A percentile compares a stretch with the other conserved stretches of the same genome.
Evolutionary conservation across 2,113 vertebrate species (phyloP).

Genomic region (Penelope pileata): DNA sequence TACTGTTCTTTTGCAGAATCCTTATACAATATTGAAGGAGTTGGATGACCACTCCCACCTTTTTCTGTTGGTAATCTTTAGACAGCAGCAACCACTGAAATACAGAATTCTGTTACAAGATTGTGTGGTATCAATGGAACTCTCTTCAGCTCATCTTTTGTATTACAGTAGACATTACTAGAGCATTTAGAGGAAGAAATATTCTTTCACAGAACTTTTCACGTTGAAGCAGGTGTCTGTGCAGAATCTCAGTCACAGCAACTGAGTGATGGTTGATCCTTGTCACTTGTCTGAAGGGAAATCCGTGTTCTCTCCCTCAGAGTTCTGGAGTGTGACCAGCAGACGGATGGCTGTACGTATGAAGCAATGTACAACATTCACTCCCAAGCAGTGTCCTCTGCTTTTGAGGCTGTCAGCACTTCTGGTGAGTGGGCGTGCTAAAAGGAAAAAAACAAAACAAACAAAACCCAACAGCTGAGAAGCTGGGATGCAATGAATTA

Average conservation of each 20-base stretch:
- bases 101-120: background rate
- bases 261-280: background rate
- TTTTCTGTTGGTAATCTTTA: background rate
- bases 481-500: background rate
- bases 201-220: background rate
- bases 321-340: constrained; percentile 75
- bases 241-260: background rate
- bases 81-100: background rate
- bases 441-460: background rate
- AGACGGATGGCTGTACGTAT: constrained; percentile 83
- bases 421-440: constrained; percentile 80
- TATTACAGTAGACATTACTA: background rate
- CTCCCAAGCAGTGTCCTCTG: constrained; percentile 75
- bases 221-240: background rate
- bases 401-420: constrained; percentile 12
- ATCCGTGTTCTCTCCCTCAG: constrained; percentile 54
- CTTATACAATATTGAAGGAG: background rate
- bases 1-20: background rate
- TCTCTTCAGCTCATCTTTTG: background rate
- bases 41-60: background rate
- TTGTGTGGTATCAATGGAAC: background rate
- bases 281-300: constrained; percentile 5
- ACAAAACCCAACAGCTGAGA: background rate
- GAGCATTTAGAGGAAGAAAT: background rate
- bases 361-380: constrained; percentile 96